Evolutionary conservation across 2,888 invertebrate genomes (phyloP), one percentile per base, ranked within the genome.

Genomic region (Dusona sp.): DNA sequence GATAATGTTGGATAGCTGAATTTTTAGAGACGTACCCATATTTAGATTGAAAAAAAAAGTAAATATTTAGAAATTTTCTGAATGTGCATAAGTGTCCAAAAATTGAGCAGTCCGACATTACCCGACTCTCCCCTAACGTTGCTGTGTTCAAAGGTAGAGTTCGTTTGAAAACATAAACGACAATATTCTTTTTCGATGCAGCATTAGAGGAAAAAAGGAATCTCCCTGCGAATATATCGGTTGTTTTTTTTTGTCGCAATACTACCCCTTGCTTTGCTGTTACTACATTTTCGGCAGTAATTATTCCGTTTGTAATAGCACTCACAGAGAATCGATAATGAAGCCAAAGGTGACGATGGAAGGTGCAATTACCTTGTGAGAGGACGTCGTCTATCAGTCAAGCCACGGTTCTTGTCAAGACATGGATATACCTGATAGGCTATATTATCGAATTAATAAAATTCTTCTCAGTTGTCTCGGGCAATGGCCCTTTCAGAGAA

Each of bases 361-460:
- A 25, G 72, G 72, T 72, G 3, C 3, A 22, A 38, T 38, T 54
- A 48, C 38, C 7, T 2, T 38, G 38, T 16, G 13, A 8, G 38
- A 13, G 57, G 22, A 36, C 4, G 25, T 74, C 38, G 38, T 38
- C 38, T 16, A 38, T 57, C 73, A 74, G 73, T 74, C 57, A 38
- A 38, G 38, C 67, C 19, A 38, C 51, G 29, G 13, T 42, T 73
- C 57, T 75, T 38, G 29, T 16, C 38, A 57, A 42, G 48, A 54
- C 42, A 88, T 88, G 88, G 81, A 84, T 64, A 74, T 88, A 54
- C 72, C 86, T 16, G 86, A 88, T 29, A 75, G 75, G 45, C 81
- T 48, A 36, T 86, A 86, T 51, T 88, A 79, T 64, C 68, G 78
- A 57, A 77, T 83, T 51, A 86, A 88, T 61, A 88, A 88, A 51